A percentile compares a stretch with the other conserved stretches of the same genome.
These are phyloP conservation scores for Willowsia nigromaculata DNA, from an alignment of 2,888 invertebrate species.

Conservation along the genomic window DNA sequence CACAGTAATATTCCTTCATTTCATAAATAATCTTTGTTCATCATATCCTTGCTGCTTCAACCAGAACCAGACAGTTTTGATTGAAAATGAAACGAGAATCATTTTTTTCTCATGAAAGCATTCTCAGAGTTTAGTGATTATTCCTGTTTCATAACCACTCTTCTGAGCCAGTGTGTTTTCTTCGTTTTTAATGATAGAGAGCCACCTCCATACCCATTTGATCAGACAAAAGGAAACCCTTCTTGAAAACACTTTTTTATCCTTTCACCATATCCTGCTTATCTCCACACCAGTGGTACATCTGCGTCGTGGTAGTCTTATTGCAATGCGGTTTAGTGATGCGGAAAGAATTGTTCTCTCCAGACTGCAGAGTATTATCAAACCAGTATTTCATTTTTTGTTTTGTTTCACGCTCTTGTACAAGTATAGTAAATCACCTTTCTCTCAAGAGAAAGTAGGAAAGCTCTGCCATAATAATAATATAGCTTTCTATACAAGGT, in stretches of 20 bases:
- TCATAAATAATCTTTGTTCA: background rate
- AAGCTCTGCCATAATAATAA: background rate
- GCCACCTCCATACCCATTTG: no score
- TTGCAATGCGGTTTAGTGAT: background rate
- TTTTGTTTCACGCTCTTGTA: background rate
- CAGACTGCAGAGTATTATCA: background rate
- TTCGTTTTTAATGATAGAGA: conserved; percentile 29
- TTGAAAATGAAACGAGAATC: conserved; percentile 27
- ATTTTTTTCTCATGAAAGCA: conserved; percentile 22
- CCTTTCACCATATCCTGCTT: no score
- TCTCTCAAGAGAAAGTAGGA: background rate
- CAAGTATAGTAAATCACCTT: conserved; percentile 7
- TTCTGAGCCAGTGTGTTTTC: background rate
- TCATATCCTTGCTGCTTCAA: background rate
- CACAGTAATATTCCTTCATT: background rate
- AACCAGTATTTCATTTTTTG: background rate
- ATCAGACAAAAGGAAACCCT: no score
- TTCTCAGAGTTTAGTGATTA: conserved; percentile 26
- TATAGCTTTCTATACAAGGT: background rate
- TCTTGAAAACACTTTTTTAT: no score
- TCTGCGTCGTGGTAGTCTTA: no score
- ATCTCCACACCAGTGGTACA: no score
- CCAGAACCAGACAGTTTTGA: conserved; percentile 22
- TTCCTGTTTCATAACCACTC: conserved; percentile 8
- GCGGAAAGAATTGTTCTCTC: conserved; percentile 12